Percentiles rank a stretch among this genome's conserved stretches.
Evolutionary conservation across 2,888 invertebrate genomes (phyloP).

Genomic region (Chrysolina haemoptera): DNA sequence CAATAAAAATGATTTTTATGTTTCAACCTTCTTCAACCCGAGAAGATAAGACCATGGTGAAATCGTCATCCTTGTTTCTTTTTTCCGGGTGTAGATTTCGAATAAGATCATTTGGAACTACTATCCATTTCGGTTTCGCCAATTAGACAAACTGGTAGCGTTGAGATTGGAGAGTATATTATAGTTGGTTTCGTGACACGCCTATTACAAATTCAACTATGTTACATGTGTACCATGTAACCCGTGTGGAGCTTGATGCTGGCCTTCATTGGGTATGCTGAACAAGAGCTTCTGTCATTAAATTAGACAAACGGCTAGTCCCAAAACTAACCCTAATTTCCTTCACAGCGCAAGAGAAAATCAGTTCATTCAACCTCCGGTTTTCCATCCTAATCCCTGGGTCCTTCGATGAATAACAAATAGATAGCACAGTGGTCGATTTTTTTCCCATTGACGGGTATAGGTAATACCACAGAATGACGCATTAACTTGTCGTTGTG

Average conservation of each 20-base stretch:
- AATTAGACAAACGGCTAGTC: conserved; percentile 50
- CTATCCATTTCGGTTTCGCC: conserved; percentile 27
- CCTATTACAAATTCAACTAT: conserved; percentile 48
- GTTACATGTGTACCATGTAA: conserved; percentile 52
- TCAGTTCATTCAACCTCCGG: conserved; percentile 39
- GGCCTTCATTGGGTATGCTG: conserved; percentile 51
- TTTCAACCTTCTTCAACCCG: not conserved
- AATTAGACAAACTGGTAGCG: conserved; percentile 31
- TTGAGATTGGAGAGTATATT: conserved; percentile 27
- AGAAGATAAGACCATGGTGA: not conserved
- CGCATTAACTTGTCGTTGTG: conserved; percentile 24
- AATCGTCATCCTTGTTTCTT: not conserved
- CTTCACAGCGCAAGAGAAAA: conserved; percentile 35
- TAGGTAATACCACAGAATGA: conserved; percentile 25
- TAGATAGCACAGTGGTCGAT: conserved; percentile 27
- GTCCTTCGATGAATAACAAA: conserved; percentile 42
- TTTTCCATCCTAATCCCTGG: conserved; percentile 28
- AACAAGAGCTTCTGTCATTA: conserved; percentile 51
- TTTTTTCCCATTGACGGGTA: conserved; percentile 17
- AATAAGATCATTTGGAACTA: conserved; percentile 25
- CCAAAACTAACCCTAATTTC: conserved; percentile 42
- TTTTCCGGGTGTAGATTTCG: conserved; percentile 12
- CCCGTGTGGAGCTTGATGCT: conserved; percentile 34
- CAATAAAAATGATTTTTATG: not conserved
- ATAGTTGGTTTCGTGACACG: conserved; percentile 34